Evolutionary conservation across 2,113 vertebrate genomes (phyloP).

Genomic region (Rana temporaria): DNA sequence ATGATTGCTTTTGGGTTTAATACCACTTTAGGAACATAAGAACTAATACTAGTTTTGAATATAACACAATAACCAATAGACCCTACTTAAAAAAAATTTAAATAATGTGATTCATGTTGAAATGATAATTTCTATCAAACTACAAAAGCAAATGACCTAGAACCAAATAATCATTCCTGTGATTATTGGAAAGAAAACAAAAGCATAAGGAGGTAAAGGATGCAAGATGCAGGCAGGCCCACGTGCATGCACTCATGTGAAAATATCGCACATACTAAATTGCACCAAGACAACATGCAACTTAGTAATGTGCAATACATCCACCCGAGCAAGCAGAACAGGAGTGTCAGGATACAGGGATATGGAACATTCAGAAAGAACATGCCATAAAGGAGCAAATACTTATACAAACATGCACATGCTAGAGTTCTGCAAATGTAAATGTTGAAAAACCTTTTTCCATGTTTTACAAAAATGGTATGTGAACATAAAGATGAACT

Average conservation of each 20-base stretch:
- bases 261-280: constrained; percentile 88
- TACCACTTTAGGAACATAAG: no score
- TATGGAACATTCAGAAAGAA: constrained; percentile 74
- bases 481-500: no score
- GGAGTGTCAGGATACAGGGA: constrained; percentile 74
- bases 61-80: background rate
- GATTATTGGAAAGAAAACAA: background rate
- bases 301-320: constrained; percentile 88
- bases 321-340: constrained; percentile 84
- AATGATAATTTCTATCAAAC: background rate
- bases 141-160: background rate
- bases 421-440: background rate
- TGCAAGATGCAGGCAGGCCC: constrained; percentile 78
- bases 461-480: no score
- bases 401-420: constrained; percentile 62
- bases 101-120: background rate
- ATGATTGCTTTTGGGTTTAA: no score
- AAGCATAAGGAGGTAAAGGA: background rate
- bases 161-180: background rate
- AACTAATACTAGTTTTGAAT: no score
- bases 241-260: constrained; percentile 87
- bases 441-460: background rate
- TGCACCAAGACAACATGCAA: constrained; percentile 87
- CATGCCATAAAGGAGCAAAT: constrained; percentile 73
- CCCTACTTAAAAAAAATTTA: background rate